These are phyloP conservation scores for Bemisia tabaci DNA, from an alignment of 1,140 invertebrate genomes.

Conservation along the genomic window DNA sequence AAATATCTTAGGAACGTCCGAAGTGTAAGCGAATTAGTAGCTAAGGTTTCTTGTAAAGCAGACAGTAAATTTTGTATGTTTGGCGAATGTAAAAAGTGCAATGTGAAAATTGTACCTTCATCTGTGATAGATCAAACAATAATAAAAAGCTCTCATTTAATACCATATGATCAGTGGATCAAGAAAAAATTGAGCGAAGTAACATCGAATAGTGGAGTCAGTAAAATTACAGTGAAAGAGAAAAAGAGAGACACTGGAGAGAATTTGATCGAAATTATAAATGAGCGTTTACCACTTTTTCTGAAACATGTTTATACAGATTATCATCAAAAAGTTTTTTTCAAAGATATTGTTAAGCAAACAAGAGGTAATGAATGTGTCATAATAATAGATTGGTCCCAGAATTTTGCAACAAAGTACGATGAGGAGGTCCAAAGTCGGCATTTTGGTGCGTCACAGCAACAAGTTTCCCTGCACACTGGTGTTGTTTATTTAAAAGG, in stretches of 20 bases:
- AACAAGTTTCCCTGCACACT: constrained; percentile 28
- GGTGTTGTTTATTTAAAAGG: constrained; percentile 21
- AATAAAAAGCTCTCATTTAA: no score
- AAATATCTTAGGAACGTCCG: not conserved
- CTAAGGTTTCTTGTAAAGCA: no score
- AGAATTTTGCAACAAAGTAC: constrained; percentile 28
- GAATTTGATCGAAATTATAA: not conserved
- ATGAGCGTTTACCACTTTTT: not conserved
- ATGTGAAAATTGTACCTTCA: no score
- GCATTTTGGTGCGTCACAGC: constrained; percentile 24
- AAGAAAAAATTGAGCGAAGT: no score
- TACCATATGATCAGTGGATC: no score
- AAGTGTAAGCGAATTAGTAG: no score
- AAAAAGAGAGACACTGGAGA: not conserved
- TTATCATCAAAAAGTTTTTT: not conserved
- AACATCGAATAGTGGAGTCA: no score
- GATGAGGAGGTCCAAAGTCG: constrained; percentile 26
- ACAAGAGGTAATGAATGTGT: constrained; percentile 22
- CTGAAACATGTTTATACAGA: not conserved
- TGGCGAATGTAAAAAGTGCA: no score
- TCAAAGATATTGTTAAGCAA: constrained; percentile 20
- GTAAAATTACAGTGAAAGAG: not conserved
- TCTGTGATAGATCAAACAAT: no score
- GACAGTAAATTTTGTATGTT: no score
- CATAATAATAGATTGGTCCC: constrained; percentile 27